phyloP scores from a whole-genome alignment of 2,888 invertebrate genomes.

The Theretra japonica region DNA sequence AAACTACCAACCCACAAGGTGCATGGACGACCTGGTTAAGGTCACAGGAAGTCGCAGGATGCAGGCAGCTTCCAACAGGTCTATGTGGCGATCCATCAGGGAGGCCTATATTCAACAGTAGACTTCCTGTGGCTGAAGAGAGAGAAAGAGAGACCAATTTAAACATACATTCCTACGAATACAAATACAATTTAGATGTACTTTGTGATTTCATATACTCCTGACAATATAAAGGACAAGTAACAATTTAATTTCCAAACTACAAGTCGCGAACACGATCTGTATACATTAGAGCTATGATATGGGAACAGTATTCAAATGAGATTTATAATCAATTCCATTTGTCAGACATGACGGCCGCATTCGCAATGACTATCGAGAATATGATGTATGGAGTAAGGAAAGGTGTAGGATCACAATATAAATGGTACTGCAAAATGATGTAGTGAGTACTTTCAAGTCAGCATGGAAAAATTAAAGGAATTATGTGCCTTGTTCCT shows the following conservation, averaged over 20 bases:
- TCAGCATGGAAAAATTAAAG: not conserved
- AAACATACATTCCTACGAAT: too few relatives aligned
- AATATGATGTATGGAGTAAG: conserved; percentile 37
- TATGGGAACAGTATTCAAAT: conserved; percentile 43
- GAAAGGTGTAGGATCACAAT: conserved; percentile 30
- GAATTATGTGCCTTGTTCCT: not conserved
- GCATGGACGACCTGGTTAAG: too few relatives aligned
- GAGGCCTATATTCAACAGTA: too few relatives aligned
- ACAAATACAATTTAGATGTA: not conserved
- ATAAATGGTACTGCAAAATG: not conserved
- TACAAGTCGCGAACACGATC: conserved; percentile 6
- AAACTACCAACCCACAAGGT: too few relatives aligned
- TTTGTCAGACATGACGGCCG: conserved; percentile 48
- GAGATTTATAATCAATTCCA: conserved; percentile 60
- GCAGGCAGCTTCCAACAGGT: too few relatives aligned
- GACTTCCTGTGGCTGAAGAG: too few relatives aligned
- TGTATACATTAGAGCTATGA: conserved; percentile 11
- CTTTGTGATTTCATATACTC: too few relatives aligned
- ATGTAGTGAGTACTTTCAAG: not conserved
- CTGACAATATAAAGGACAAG: too few relatives aligned
- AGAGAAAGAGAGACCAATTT: too few relatives aligned
- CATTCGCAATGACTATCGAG: conserved; percentile 48
- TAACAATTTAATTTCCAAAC: not conserved
- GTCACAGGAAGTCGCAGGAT: too few relatives aligned
- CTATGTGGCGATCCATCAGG: too few relatives aligned